A percentile compares a stretch with the other conserved stretches of the same genome.
Evolutionary conservation across 2,113 vertebrate species (phyloP).

Genomic region (Meleagris gallopavo): DNA sequence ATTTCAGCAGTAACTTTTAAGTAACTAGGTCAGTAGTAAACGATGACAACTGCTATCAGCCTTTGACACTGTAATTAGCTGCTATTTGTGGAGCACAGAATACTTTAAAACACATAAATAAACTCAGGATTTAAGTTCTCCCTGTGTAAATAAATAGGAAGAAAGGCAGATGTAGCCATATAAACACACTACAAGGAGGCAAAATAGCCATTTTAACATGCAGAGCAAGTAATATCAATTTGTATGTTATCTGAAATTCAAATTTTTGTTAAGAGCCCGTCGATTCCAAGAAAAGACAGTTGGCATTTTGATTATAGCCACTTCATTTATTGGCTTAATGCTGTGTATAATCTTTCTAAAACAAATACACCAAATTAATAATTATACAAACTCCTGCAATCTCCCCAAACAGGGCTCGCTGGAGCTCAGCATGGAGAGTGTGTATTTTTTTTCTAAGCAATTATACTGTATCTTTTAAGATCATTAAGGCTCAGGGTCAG

Average conservation of each 20-base stretch:
- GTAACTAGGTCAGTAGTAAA: conserved; percentile 1
- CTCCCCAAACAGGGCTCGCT: background rate
- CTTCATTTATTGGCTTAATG: conserved; percentile 35
- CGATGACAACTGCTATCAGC: background rate
- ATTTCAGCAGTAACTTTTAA: background rate
- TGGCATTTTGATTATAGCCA: conserved; percentile 39
- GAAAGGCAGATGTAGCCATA: background rate
- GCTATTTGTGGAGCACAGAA: background rate
- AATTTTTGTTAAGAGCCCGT: conserved; percentile 27
- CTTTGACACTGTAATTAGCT: conserved; percentile 14
- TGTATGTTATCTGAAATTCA: conserved; percentile 44
- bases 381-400: conserved; percentile 25
- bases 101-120: conserved; percentile 19
- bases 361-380: conserved; percentile 50
- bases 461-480: conserved; percentile 68
- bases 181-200: background rate
- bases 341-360: conserved; percentile 40
- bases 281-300: conserved; percentile 47
- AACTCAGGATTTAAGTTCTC: background rate
- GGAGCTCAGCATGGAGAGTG: background rate
- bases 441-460: conserved; percentile 35
- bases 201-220: conserved; percentile 31
- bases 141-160: background rate
- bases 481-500: conserved; percentile 65
- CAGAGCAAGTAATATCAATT: conserved; percentile 38